Evolutionary conservation across 2,888 invertebrate species (phyloP), one percentile per base, ranked within the genome.

Genomic region (Unio delphinus): DNA sequence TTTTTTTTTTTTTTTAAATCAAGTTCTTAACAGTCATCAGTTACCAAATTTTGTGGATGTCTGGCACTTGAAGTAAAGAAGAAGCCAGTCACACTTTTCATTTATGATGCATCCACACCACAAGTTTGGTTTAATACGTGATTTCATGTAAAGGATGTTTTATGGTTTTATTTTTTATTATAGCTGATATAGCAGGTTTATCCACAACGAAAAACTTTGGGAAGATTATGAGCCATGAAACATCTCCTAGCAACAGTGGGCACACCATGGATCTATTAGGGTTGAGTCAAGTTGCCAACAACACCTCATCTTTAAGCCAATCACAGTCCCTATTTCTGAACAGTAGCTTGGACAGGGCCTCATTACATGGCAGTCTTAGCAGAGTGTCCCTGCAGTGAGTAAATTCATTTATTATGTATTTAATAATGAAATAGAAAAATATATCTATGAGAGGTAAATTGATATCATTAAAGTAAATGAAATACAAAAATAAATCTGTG

Each of bases 191-290:
- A 75, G 76, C 81, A 55, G 77, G 78, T 69, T 73, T 82, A 71
- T 75, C 74, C 73, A 70, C 76, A 60, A 58, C 74, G 11, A 77
- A 75, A 55, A 78, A 76, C 56, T 78, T 85, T 60, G 82, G 81
- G 64, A 80, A 83, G 54, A 73, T 81, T 66, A 72, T 82, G 59
- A 76, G 78, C 8, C 78, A 61, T 28, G 15, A 56, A 63, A n/a
- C 61, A 60, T 26, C 68, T 11, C 66, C 71, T 11, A 74, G 74
- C 45, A 79, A 75, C 60, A 83, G 82, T 70, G 81, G 79, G 18
- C 83, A 84, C 69, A 79, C 85, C 8, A 73, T 83, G 68, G 86
- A 86, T 67, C 74, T 86, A 23, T 76, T 86, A n/a, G 86, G 86
- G 3, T 74, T 86, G 23, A 86, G 82, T 75, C 85, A 85, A 72